phyloP scores from a whole-genome alignment of 2,113 vertebrate genomes.

The Pelecanoides urinatrix region DNA sequence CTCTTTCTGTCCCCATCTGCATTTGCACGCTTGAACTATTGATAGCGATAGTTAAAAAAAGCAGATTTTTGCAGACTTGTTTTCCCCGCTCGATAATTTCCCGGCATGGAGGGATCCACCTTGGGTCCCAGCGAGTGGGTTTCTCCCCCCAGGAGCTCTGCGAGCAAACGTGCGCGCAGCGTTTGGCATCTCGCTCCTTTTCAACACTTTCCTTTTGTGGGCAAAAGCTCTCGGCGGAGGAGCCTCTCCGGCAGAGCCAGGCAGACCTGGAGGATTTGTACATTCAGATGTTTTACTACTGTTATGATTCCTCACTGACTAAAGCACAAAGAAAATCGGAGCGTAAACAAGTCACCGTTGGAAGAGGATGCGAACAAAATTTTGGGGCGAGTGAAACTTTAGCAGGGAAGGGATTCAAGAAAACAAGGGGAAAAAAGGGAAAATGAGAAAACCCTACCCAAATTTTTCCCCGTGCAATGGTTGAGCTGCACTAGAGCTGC shows the following conservation, averaged over 20 bases:
- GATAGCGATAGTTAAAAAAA: not conserved
- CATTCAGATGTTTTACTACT: not conserved
- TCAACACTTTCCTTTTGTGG: conserved; percentile 61
- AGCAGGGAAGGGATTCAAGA: not conserved
- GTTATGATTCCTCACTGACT: not conserved
- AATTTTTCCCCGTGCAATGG: not conserved
- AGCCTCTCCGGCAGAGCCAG: not conserved
- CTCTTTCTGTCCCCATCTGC: fast-evolving
- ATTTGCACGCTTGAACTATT: not conserved
- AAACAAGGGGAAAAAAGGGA: not conserved
- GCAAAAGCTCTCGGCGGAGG: conserved; percentile 29
- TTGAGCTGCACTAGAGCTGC: not conserved
- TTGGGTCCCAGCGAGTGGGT: not conserved
- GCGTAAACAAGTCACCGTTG: not conserved
- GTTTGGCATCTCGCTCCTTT: conserved; percentile 28
- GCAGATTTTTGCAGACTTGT: not conserved
- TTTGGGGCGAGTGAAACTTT: not conserved
- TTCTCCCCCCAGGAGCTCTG: not conserved
- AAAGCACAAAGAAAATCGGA: not conserved
- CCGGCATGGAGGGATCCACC: not conserved
- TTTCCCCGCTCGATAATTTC: fast-evolving
- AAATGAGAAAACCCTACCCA: not conserved
- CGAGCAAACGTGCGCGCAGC: not conserved
- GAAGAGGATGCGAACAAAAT: not conserved
- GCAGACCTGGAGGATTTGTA: not conserved